phyloP scores from a whole-genome alignment of 2,888 invertebrate genomes.

The Pristionchus arcanus region DNA sequence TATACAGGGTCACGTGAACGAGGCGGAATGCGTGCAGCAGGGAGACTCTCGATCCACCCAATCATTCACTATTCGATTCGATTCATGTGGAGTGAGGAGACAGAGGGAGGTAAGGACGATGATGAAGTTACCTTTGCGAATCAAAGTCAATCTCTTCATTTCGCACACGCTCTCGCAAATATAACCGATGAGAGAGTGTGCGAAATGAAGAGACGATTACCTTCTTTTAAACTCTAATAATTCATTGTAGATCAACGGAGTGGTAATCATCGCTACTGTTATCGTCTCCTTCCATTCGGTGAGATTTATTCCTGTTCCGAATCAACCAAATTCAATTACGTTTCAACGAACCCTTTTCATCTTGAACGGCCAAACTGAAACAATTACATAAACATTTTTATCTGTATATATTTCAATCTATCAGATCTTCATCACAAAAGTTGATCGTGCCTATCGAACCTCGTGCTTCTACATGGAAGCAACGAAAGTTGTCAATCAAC shows the following conservation, averaged over 20 bases:
- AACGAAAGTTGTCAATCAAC: conserved; percentile 71
- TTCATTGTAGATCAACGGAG: conserved; percentile 71
- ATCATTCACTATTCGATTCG: conserved; percentile 74
- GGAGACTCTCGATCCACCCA: conserved; percentile 65
- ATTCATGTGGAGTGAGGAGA: conserved; percentile 75
- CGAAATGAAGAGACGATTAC: too few relatives aligned
- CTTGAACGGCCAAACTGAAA: not conserved
- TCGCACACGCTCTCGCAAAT: too few relatives aligned
- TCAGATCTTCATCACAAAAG: conserved; percentile 78
- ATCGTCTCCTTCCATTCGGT: conserved; percentile 77
- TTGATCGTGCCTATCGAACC: conserved; percentile 76
- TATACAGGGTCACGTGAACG: conserved; percentile 64
- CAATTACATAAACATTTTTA: not conserved
- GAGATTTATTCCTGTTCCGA: not conserved
- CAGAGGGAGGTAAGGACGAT: conserved; percentile 68
- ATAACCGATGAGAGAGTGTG: too few relatives aligned
- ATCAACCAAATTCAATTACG: not conserved
- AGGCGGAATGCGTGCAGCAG: conserved; percentile 62
- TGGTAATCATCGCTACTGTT: conserved; percentile 74
- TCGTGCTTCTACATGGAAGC: conserved; percentile 78
- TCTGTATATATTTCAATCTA: not conserved
- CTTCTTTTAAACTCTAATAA: not conserved
- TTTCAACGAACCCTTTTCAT: not conserved
- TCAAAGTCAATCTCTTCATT: too few relatives aligned
- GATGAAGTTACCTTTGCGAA: not conserved